Evolutionary conservation across 2,797 vertebrate genomes (phyloP).

Genomic region (Vespertilio murinus): DNA sequence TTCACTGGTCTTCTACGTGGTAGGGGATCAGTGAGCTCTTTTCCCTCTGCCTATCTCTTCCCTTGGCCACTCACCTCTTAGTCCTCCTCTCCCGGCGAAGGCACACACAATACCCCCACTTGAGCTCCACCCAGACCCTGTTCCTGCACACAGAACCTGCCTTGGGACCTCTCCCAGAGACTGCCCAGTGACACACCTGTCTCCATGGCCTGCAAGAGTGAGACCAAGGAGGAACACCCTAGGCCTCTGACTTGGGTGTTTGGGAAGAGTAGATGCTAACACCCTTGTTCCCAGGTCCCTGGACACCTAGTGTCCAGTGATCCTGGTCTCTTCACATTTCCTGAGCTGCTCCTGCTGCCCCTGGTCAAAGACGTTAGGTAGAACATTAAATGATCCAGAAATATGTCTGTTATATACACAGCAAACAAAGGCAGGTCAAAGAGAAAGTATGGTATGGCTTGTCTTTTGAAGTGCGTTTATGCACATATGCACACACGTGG

Average conservation of each 20-base stretch:
- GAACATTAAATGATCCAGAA: background rate
- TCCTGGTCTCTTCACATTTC: background rate
- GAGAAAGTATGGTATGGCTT: rapidly evolving
- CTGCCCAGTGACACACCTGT: rapidly evolving
- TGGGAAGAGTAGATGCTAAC: background rate
- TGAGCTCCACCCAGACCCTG: background rate
- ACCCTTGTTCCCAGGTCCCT: background rate
- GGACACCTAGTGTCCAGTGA: background rate
- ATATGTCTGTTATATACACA: background rate
- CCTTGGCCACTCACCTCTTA: background rate
- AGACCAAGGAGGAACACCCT: too few relatives aligned
- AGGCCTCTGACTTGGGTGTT: too few relatives aligned
- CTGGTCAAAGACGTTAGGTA: background rate
- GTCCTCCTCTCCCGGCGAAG: background rate
- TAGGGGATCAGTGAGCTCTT: background rate
- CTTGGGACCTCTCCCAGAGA: background rate
- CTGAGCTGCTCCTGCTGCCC: background rate
- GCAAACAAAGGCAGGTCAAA: background rate
- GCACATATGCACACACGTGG: too few relatives aligned
- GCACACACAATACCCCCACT: background rate
- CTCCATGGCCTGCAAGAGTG: background rate
- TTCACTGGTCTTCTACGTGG: rapidly evolving
- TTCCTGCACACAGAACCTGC: background rate
- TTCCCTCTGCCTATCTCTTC: background rate
- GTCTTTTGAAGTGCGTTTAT: background rate